phyloP scores from a whole-genome alignment of 2,797 vertebrate species.

The Phaenicophaeus curvirostris region DNA sequence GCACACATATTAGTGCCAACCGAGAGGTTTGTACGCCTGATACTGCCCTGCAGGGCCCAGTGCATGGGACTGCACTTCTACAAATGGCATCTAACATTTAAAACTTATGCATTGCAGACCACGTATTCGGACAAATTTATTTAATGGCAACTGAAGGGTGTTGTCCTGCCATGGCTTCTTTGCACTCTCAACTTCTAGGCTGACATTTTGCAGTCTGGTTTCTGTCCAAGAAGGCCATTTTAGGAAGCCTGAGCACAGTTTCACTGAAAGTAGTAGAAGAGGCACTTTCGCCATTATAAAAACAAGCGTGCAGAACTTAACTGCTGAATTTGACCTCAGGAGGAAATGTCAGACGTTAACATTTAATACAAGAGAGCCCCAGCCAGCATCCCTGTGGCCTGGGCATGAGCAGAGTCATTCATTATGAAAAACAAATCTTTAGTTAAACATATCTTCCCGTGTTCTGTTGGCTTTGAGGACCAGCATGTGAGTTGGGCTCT shows the following conservation, averaged over 20 bases:
- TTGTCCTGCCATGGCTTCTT: background rate
- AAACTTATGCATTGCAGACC: background rate
- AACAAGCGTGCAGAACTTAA: background rate
- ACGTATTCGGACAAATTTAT: background rate
- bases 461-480: background rate
- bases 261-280: background rate
- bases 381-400: background rate
- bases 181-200: background rate
- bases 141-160: background rate
- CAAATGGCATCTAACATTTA: background rate
- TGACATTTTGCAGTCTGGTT: slow-evolving; percentile 20
- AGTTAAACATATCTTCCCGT: background rate
- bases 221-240: slow-evolving; percentile 25
- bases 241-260: background rate
- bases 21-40: background rate
- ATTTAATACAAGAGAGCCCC: background rate
- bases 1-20: background rate
- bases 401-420: background rate
- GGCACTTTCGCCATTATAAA: background rate
- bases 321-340: background rate
- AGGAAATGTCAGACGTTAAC: background rate
- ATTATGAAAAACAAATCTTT: background rate
- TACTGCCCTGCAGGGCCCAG: background rate
- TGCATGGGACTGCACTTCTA: background rate
- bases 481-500: background rate